These are phyloP conservation scores for Pseudococcus longispinus DNA, from an alignment of 2,888 invertebrate species.

Conservation along the genomic window DNA sequence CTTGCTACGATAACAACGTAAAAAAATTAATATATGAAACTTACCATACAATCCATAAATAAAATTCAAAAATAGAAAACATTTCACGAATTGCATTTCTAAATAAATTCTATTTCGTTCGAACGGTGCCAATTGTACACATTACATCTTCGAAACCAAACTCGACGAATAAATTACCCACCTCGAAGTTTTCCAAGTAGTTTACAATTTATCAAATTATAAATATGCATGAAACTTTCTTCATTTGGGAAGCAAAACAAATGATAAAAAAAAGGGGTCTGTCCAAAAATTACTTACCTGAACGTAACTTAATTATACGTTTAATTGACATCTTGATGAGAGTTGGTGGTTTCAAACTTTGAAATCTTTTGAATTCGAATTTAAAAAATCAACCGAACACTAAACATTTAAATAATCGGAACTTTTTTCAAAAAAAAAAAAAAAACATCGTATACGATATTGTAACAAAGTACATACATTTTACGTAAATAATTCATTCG, in stretches of 20 bases:
- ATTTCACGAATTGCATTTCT: slow-evolving; percentile 9
- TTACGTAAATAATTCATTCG: background rate
- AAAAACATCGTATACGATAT: background rate
- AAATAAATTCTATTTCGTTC: slow-evolving; percentile 2
- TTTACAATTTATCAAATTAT: slow-evolving; percentile 47
- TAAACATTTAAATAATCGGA: background rate
- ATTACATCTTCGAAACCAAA: background rate
- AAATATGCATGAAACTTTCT: slow-evolving; percentile 52
- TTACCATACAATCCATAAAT: background rate
- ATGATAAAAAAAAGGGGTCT: slow-evolving; percentile 37
- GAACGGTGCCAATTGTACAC: background rate
- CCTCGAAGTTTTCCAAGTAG: background rate
- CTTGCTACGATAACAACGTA: background rate
- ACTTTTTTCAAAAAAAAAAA: background rate
- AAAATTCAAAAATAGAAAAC: slow-evolving; percentile 19
- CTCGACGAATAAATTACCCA: background rate
- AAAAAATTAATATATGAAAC: background rate
- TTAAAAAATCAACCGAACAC: background rate
- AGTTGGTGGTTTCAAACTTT: background rate
- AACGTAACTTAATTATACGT: slow-evolving; percentile 35
- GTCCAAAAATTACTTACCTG: slow-evolving; percentile 11
- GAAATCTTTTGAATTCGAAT: background rate
- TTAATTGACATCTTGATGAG: background rate
- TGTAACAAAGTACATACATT: background rate
- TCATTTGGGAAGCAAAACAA: slow-evolving; percentile 16